Percentiles rank a stretch among this genome's conserved stretches.
phyloP scores from a whole-genome alignment of 2,113 vertebrate genomes.

The Microcebus murinus region DNA sequence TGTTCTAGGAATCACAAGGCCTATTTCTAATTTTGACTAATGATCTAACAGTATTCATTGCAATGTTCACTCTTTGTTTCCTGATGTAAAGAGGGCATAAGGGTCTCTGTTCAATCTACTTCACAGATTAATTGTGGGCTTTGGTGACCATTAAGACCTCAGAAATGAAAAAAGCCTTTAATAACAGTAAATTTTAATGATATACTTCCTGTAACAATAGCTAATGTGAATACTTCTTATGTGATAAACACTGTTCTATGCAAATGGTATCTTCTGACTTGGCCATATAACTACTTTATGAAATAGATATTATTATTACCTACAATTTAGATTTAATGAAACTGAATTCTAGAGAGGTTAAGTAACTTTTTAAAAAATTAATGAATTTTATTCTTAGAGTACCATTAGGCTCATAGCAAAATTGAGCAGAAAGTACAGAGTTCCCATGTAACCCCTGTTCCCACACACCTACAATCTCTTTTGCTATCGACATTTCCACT shows the following conservation, averaged over 20 bases:
- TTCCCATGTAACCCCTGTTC: fast-evolving
- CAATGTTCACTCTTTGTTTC: neutral
- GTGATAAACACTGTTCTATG: neutral
- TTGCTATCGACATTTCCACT: neutral
- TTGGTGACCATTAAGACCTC: neutral
- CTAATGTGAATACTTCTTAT: neutral
- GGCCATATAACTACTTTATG: neutral
- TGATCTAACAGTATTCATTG: neutral
- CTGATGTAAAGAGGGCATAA: neutral
- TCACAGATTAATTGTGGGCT: neutral
- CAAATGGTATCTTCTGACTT: neutral
- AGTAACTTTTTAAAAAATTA: neutral
- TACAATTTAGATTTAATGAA: neutral
- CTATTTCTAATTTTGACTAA: neutral
- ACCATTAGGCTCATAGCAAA: neutral
- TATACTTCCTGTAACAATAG: neutral
- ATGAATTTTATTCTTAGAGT: neutral
- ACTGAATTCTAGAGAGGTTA: neutral
- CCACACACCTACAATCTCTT: neutral
- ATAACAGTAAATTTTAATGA: neutral
- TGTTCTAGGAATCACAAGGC: neutral
- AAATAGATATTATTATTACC: neutral
- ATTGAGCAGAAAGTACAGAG: neutral
- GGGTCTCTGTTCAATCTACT: neutral
- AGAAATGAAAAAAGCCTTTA: neutral